These are phyloP conservation scores for Omphaloscelis lunosa DNA, from an alignment of 2,888 invertebrate species.

Conservation along the genomic window DNA sequence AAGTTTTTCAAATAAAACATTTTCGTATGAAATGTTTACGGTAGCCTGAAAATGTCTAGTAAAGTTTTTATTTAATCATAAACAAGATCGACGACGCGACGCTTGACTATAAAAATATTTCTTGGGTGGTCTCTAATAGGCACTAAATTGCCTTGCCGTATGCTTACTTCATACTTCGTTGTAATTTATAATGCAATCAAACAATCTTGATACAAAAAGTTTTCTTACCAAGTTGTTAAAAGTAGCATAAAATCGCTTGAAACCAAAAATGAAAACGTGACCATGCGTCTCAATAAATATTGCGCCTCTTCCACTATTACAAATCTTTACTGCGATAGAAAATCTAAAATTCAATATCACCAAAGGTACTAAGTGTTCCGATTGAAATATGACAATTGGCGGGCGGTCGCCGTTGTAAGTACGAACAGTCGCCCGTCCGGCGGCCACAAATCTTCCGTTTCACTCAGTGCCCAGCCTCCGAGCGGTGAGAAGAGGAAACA, in stretches of 20 bases:
- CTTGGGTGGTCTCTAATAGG: constrained; percentile 31
- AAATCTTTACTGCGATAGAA: constrained; percentile 33
- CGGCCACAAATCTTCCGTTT: constrained; percentile 90
- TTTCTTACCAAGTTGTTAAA: constrained; percentile 2
- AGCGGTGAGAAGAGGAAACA: constrained; percentile 88
- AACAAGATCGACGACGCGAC: constrained; percentile 3
- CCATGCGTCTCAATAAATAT: constrained; percentile 4
- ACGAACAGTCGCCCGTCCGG: constrained; percentile 75
- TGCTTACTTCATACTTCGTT: constrained; percentile 11
- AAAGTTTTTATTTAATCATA: constrained; percentile 38
- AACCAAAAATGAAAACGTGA: neutral
- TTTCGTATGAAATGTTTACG: neutral
- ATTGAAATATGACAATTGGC: constrained; percentile 65
- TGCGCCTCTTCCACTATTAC: neutral
- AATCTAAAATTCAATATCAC: constrained; percentile 60
- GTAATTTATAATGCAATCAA: constrained; percentile 21
- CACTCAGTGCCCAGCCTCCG: constrained; percentile 89
- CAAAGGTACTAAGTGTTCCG: constrained; percentile 52
- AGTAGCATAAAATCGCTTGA: neutral
- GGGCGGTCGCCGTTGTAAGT: constrained; percentile 67
- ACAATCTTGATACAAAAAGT: constrained; percentile 23
- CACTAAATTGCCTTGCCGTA: neutral
- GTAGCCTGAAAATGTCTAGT: constrained; percentile 5
- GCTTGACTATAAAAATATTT: constrained; percentile 24
- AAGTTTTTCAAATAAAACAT: too few relatives aligned